Percentiles rank a stretch among this genome's conserved stretches.
phyloP scores from a whole-genome alignment of 2,797 vertebrate species.

The Champsocephalus gunnari region DNA sequence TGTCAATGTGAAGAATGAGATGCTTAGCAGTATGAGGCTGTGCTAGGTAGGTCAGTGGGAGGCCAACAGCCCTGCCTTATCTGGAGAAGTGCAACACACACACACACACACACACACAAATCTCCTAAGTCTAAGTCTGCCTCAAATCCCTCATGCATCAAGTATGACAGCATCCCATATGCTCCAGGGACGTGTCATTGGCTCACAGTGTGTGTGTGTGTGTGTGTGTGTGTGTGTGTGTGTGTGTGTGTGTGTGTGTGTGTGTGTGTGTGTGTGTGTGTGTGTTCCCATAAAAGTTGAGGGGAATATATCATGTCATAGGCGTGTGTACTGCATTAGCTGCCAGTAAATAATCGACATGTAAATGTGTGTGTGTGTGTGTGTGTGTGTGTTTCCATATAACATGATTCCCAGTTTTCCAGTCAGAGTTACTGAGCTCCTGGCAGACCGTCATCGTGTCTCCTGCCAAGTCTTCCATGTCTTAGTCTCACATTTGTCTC shows the following conservation, averaged over 20 bases:
- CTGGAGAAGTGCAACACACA: conserved; percentile 38
- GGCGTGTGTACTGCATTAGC: conserved; percentile 37
- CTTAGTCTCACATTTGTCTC: conserved; percentile 39
- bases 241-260: conserved; percentile 9
- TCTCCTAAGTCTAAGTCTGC: conserved; percentile 40
- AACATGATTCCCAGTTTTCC: conserved; percentile 67
- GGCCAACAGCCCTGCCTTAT: conserved; percentile 48
- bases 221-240: conserved; percentile 5
- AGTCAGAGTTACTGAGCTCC: conserved; percentile 60
- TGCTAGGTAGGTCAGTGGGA: conserved; percentile 39
- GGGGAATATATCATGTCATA: conserved; percentile 39
- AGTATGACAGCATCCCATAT: conserved; percentile 56
- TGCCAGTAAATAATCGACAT: conserved; percentile 58
- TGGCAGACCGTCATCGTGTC: conserved; percentile 65
- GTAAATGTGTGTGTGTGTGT: conserved; percentile 42
- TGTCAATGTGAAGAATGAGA: conserved; percentile 26
- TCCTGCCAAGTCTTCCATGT: conserved; percentile 60
- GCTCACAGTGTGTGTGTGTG: conserved; percentile 42
- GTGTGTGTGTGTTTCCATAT: conserved; percentile 54
- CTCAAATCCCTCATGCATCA: conserved; percentile 46
- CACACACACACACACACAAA: conserved; percentile 20
- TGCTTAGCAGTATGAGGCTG: conserved; percentile 28
- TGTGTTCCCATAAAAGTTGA: conserved; percentile 61
- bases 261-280: conserved; percentile 25
- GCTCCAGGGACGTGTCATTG: conserved; percentile 59